Evolutionary conservation across 2,888 invertebrate genomes (phyloP), one percentile per base, ranked within the genome.

Genomic region (Oscheius sp.): DNA sequence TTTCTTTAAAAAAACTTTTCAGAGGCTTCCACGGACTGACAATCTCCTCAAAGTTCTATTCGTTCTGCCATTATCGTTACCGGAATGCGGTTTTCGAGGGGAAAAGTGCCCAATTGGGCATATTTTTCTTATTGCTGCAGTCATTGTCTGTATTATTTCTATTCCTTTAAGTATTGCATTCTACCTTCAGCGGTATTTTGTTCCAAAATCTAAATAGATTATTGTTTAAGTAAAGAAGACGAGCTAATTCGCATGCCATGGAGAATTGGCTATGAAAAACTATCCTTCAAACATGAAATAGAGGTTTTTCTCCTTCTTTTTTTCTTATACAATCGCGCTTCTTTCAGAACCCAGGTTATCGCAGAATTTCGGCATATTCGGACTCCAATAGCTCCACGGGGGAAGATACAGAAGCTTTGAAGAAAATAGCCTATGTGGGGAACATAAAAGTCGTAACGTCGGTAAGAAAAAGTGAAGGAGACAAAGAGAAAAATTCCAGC

Each of bases 231-330:
- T 38, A 79, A 77, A 56, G 76, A 77, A 49, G 74, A 72, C 49
- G 61, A 75, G 33, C 69, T 79, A 8, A 68, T 72, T 22, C 49
- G 70, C 50, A 79, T 79, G 79, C 73, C 77, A 0, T 79, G 79
- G 79, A 65, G 79, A 57, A 70, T 79, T 33, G 67, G 70, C 2
- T 50, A 72, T 14, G 77, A 77, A 26, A 36, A 67, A 0, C 66
- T 78, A 6, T 28, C 62, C 1, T 74, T 73, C 50, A 57, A 59
- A 33, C 62, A 28, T n/a, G 38, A 41, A 17, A 22, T 4, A 0
- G 63, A 73, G 24, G 57, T 63, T 38, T 30, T 4, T 17, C n/a
- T n/a, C n/a, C n/a, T n/a, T 22, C 2, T 2, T 26, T 24, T 24
- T 50, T 50, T n/a, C n/a, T n/a, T n/a, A n/a, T 26, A 6, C 49